phyloP scores from a whole-genome alignment of 2,888 invertebrate species.

The Serripes groenlandicus region DNA sequence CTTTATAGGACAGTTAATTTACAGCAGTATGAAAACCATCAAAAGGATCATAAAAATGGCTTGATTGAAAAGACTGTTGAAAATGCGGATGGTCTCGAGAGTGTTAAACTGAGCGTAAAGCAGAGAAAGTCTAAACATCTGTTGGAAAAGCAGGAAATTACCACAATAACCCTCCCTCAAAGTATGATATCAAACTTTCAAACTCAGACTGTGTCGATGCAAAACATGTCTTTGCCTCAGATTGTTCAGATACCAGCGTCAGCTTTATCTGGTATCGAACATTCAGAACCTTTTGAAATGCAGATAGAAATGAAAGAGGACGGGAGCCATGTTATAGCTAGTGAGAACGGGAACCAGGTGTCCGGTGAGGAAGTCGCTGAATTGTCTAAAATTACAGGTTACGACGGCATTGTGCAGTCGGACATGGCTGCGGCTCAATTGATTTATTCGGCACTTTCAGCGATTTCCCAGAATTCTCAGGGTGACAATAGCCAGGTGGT shows the following conservation, averaged over 20 bases:
- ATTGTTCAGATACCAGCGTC: conserved; percentile 25
- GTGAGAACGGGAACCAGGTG: too few relatives aligned
- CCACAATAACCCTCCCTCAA: not conserved
- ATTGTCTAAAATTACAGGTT: conserved; percentile 74
- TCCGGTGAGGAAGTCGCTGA: too few relatives aligned
- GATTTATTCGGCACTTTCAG: conserved; percentile 79
- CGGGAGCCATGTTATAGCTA: conserved; percentile 77
- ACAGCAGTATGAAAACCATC: conserved; percentile 89
- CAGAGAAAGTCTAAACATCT: not conserved
- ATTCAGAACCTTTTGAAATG: conserved; percentile 42
- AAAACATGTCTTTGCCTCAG: conserved; percentile 10
- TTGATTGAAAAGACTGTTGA: conserved; percentile 67
- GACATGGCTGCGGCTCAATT: conserved; percentile 78
- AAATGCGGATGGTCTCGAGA: conserved; percentile 17
- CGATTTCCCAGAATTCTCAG: conserved; percentile 72
- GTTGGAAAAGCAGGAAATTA: not conserved
- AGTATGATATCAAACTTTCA: not conserved
- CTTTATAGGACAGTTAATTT: conserved; percentile 89
- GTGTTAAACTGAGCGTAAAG: not conserved
- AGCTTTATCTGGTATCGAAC: not conserved
- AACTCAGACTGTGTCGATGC: not conserved
- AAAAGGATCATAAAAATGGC: conserved; percentile 88
- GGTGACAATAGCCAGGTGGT: conserved; percentile 42
- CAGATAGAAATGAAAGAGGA: conserved; percentile 75
- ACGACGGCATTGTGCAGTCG: conserved; percentile 71